Evolutionary conservation across 2,113 vertebrate species (phyloP), one percentile per base, ranked within the genome.

Genomic region (Vulpes ferrilata): DNA sequence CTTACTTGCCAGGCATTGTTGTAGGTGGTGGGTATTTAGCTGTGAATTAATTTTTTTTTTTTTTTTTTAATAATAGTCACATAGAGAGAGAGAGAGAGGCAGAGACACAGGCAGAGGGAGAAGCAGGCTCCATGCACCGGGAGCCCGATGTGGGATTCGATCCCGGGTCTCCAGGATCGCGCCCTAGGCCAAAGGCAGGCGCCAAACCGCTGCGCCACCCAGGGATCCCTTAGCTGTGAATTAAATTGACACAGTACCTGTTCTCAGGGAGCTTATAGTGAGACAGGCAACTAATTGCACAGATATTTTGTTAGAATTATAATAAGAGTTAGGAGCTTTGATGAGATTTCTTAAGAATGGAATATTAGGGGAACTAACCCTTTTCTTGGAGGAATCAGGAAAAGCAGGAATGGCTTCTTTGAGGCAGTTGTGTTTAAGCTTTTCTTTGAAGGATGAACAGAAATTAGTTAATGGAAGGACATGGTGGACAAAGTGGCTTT

Each of bases 41-140:
- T 53, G 30, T 84, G 67, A 86, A 90, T 95, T 73, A 79, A 93
- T n/a, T n/a, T n/a, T n/a, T n/a, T n/a, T n/a, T n/a, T n/a, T n/a
- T n/a, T n/a, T n/a, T n/a, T n/a, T n/a, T n/a, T n/a, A n/a, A n/a
- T n/a, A n/a, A n/a, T n/a, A n/a, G n/a, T n/a, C n/a, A n/a, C n/a
- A n/a, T n/a, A n/a, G n/a, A n/a, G n/a, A n/a, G n/a, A n/a, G n/a
- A n/a, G n/a, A n/a, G n/a, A n/a, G n/a, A n/a, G n/a, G n/a, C n/a
- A n/a, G n/a, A n/a, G n/a, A n/a, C n/a, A n/a, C n/a, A n/a, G n/a
- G n/a, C n/a, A n/a, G n/a, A n/a, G n/a, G n/a, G n/a, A n/a, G n/a
- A n/a, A n/a, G n/a, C n/a, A n/a, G n/a, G n/a, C n/a, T n/a, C n/a
- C n/a, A n/a, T n/a, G n/a, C n/a, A n/a, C n/a, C n/a, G n/a, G n/a